A percentile compares a stretch with the other conserved stretches of the same genome.
Evolutionary conservation across 2,888 invertebrate species (phyloP).

Genomic region (Actias luna): DNA sequence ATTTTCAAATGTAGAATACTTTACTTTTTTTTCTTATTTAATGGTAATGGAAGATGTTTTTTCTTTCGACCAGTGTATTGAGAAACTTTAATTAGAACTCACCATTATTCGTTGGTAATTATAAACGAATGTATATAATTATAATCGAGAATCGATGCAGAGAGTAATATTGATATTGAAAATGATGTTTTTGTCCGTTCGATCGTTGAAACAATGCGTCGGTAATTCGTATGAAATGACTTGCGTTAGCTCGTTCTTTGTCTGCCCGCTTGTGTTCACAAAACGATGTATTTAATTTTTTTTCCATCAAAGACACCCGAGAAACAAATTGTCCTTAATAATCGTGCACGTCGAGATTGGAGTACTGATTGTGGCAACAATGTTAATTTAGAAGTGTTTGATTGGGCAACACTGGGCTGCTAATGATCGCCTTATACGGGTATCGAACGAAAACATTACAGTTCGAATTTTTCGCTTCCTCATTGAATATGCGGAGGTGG

Average conservation of each 20-base stretch:
- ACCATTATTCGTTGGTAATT: slow-evolving; percentile 52
- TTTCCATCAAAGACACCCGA: slow-evolving; percentile 41
- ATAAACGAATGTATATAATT: slow-evolving; percentile 61
- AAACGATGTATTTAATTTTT: slow-evolving; percentile 64
- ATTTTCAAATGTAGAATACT: slow-evolving; percentile 41
- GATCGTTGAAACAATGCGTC: slow-evolving; percentile 71
- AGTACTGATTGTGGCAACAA: slow-evolving; percentile 7
- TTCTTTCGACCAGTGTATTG: slow-evolving; percentile 31
- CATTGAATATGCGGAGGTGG: neutral
- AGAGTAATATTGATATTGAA: slow-evolving; percentile 61
- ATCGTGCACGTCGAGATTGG: slow-evolving; percentile 37
- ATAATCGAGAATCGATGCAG: slow-evolving; percentile 60
- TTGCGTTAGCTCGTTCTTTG: slow-evolving; percentile 68
- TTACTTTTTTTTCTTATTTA: neutral
- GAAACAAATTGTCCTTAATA: slow-evolving; percentile 72
- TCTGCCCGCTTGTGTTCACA: slow-evolving; percentile 63
- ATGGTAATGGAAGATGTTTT: slow-evolving; percentile 19
- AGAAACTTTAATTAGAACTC: slow-evolving; percentile 62
- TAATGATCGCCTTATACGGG: slow-evolving; percentile 6
- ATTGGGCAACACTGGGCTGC: neutral
- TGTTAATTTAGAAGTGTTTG: slow-evolving; percentile 14
- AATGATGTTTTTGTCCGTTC: slow-evolving; percentile 67
- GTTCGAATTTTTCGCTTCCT: neutral
- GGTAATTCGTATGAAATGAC: slow-evolving; percentile 80
- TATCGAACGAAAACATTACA: neutral